These are phyloP conservation scores for Seriola dumerili DNA, from an alignment of 2,113 vertebrate species.

Conservation along the genomic window DNA sequence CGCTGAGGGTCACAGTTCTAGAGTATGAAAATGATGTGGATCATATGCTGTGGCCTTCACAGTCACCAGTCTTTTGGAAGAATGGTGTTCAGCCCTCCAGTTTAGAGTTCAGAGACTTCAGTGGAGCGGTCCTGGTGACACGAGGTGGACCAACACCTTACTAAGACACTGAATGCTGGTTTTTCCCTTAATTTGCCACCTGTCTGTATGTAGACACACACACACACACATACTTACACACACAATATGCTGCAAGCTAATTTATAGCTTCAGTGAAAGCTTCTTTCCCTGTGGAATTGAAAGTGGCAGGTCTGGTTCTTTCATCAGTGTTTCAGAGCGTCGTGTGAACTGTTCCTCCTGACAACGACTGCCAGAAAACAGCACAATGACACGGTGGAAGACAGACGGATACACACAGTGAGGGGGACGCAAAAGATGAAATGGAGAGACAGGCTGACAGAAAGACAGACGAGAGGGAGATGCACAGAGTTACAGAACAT, in stretches of 20 bases:
- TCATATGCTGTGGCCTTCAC: too few relatives aligned
- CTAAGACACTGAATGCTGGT: too few relatives aligned
- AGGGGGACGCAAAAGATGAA: not conserved
- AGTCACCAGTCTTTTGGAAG: too few relatives aligned
- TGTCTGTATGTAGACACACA: not conserved
- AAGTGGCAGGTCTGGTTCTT: slow-evolving; percentile 40
- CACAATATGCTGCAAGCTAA: slow-evolving; percentile 7
- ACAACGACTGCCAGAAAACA: slow-evolving; percentile 20
- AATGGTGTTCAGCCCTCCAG: too few relatives aligned
- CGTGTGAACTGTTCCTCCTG: slow-evolving; percentile 25
- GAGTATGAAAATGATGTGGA: too few relatives aligned
- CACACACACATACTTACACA: not conserved
- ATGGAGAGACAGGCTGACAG: not conserved
- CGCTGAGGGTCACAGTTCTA: too few relatives aligned
- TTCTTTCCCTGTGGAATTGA: slow-evolving; percentile 26
- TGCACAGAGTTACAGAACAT: not conserved
- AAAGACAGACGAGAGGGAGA: not conserved
- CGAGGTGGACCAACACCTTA: too few relatives aligned
- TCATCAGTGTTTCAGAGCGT: slow-evolving; percentile 36
- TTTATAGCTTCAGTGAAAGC: slow-evolving; percentile 39
- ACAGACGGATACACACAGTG: not conserved
- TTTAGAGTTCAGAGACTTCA: too few relatives aligned
- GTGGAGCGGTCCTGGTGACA: too few relatives aligned
- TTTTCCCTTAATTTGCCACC: too few relatives aligned
- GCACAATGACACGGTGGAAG: not conserved